Evolutionary conservation across 2,888 invertebrate genomes (phyloP), one percentile per base, ranked within the genome.

Genomic region (Apamea epomidion): DNA sequence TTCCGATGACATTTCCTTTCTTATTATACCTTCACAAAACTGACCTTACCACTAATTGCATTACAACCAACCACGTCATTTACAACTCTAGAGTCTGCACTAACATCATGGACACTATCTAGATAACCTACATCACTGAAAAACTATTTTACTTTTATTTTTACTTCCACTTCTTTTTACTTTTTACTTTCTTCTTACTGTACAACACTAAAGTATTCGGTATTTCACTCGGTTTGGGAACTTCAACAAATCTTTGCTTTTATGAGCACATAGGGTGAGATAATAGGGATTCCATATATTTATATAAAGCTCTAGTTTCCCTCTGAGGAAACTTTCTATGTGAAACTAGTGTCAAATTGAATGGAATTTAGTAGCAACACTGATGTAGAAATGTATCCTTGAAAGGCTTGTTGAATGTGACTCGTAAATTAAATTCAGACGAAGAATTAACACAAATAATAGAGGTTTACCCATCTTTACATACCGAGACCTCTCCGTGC

Each of bases 281-380:
- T 90, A 73, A 77, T 79, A 79, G 71, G 65, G 69, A 87, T 90
- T 83, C 83, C 84, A 79, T 81, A 81, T 84, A 87, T 85, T 83
- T 87, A 84, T 84, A 60, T 76, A 70, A 70, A 69, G 73, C 75
- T 81, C 70, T 81, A 71, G 83, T 80, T 83, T 70, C 64, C 76
- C 81, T 86, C 72, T 51, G 73, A 77, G 83, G 62, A 65, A 83
- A 87, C 80, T n/a, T 64, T 51, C 65, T 74, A 68, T 78, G 74
- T 75, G 74, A 29, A 25, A 54, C 74, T 72, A 51, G 32, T 64
- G 74, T 68, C 76, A 81, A 80, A 87, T 60, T 14, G 18, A 67
- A 74, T 3, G 69, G 73, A 82, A 85, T 81, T 82, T 71, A 82
- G 58, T 70, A 37, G 67, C 54, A 37, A 67, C 29, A 73, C 42